Evolutionary conservation across 2,113 vertebrate genomes (phyloP).

Genomic region (Vimba vimba): DNA sequence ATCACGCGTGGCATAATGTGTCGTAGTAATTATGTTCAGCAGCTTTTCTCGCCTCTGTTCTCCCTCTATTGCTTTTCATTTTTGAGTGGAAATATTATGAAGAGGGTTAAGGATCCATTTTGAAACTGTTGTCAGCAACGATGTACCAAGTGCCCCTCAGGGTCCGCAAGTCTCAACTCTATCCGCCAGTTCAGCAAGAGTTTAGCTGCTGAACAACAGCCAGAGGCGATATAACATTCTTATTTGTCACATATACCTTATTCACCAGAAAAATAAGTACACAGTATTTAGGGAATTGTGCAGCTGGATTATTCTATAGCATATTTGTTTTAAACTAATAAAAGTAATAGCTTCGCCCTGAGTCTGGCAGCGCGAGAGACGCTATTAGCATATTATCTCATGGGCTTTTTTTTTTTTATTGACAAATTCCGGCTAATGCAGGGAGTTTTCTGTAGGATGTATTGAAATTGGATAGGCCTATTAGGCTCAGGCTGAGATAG

Average conservation of each 20-base stretch:
- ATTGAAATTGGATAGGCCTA: slow-evolving; percentile 17
- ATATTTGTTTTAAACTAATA: slow-evolving; percentile 5
- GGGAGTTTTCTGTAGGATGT: slow-evolving; percentile 6
- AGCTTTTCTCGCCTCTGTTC: neutral
- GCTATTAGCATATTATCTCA: neutral
- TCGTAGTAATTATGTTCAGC: neutral
- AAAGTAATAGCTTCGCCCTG: neutral
- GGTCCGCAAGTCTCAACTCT: slow-evolving; percentile 16
- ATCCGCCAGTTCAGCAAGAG: neutral
- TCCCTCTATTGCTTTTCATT: slow-evolving; percentile 1
- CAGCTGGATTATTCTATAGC: neutral
- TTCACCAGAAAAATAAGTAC: neutral
- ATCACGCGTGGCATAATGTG: neutral
- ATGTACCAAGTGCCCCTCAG: slow-evolving; percentile 36
- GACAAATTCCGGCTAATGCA: slow-evolving; percentile 8
- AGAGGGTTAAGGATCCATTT: slow-evolving; percentile 42
- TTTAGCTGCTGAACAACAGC: slow-evolving; percentile 16
- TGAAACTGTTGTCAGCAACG: slow-evolving; percentile 46
- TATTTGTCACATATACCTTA: neutral
- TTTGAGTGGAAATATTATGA: slow-evolving; percentile 21
- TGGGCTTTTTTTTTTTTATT: slow-evolving; percentile 22
- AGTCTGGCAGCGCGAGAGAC: neutral
- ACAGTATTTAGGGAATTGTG: neutral
- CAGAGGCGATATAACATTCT: slow-evolving; percentile 22
- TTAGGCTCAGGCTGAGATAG: slow-evolving; percentile 5